Percentiles rank a stretch among this genome's conserved stretches.
Evolutionary conservation across 2,888 invertebrate genomes (phyloP).

Genomic region (Macropis europaea): DNA sequence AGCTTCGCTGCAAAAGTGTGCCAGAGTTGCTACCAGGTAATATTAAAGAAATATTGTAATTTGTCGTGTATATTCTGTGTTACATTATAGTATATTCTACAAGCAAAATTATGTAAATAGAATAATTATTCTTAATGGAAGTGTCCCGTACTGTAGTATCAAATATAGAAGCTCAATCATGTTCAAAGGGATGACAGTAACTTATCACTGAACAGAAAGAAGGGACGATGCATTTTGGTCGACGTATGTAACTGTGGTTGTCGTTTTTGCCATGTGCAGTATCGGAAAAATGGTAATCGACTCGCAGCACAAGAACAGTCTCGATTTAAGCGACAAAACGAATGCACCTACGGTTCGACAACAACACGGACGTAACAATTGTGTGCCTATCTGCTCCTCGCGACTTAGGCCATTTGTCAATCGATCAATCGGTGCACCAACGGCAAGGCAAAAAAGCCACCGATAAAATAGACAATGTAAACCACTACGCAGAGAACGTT

Average conservation of each 20-base stretch:
- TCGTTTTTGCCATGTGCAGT: neutral
- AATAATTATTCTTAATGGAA: too few species aligned
- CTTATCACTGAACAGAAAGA: too few species aligned
- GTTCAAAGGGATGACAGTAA: too few species aligned
- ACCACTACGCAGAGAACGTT: conserved; percentile 28
- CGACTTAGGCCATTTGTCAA: conserved; percentile 40
- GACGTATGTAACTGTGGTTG: neutral
- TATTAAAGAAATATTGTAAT: too few species aligned
- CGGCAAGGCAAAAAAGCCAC: conserved; percentile 15
- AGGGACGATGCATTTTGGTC: conserved; percentile 5
- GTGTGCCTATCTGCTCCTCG: conserved; percentile 37
- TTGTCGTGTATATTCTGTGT: too few species aligned
- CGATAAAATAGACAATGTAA: conserved; percentile 44
- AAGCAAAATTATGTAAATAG: too few species aligned
- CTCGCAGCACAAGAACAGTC: conserved; percentile 11
- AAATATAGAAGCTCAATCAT: too few species aligned
- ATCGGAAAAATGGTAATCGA: conserved; percentile 27
- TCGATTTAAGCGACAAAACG: conserved; percentile 18
- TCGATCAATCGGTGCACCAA: conserved; percentile 42
- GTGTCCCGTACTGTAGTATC: too few species aligned
- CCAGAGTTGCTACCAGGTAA: too few species aligned
- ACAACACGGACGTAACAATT: conserved; percentile 33
- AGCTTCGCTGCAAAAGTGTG: too few species aligned
- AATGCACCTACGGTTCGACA: conserved; percentile 18
- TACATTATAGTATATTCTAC: too few species aligned